These are phyloP conservation scores for Apostichopus japonicus DNA, from an alignment of 35 echinoderm and acorn worm genomes.

Conservation along the genomic window DNA sequence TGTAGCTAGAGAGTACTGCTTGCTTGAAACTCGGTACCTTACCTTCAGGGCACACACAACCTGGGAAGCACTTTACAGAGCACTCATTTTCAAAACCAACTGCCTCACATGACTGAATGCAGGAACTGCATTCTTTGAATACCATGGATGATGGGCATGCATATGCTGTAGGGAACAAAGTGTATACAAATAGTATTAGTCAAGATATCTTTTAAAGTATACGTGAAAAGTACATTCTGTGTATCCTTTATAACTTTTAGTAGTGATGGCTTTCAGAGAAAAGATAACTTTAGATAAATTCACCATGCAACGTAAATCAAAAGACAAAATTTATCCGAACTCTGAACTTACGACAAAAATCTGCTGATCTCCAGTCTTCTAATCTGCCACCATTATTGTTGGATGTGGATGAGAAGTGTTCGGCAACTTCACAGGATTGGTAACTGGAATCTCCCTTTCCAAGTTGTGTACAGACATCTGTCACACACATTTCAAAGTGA, in stretches of 20 bases:
- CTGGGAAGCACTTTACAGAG: conserved; percentile 1
- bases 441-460: not conserved
- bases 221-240: too few species aligned
- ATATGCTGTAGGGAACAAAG: conserved; percentile 11
- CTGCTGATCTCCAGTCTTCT: conserved; percentile 22
- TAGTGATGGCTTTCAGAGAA: too few species aligned
- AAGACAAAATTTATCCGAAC: not conserved
- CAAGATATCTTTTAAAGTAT: not conserved
- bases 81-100: conserved; percentile 1
- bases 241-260: too few species aligned
- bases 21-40: not conserved
- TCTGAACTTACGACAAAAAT: conserved; percentile 42
- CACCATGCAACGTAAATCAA: too few species aligned
- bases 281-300: too few species aligned
- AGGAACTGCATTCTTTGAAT: conserved; percentile 16
- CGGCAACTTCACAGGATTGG: conserved; percentile 14
- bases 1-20: not conserved
- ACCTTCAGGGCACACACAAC: conserved; percentile 40
- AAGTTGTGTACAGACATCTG: conserved; percentile 4
- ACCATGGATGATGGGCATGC: conserved; percentile 7
- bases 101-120: conserved; percentile 16
- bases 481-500: conserved; percentile 9
- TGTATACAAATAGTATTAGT: not conserved
- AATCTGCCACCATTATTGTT: conserved; percentile 24
- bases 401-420: conserved; percentile 33